Conservation (phyloP, 2,797 vertebrate genomes). For the Halcyon leucocephala region DNA sequence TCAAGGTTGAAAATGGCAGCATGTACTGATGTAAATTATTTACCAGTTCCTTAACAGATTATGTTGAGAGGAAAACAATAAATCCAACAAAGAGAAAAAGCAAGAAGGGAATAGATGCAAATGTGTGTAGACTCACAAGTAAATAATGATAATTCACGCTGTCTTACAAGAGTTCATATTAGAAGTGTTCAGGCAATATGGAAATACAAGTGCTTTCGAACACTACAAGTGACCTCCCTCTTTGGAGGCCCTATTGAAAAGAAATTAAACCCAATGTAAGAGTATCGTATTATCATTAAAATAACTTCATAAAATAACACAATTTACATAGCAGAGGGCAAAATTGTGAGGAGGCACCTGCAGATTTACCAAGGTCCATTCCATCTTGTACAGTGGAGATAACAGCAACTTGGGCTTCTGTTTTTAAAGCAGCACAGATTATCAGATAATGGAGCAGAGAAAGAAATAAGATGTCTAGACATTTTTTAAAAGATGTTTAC, state of each 20-base stretch:
- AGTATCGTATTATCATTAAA: neutral
- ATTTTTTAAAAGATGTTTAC: conserved; percentile 19
- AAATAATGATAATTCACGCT: neutral
- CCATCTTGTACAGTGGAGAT: neutral
- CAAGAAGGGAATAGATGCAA: neutral
- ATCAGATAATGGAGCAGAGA: conserved; percentile 51
- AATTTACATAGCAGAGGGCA: conserved; percentile 16
- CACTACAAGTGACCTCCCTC: neutral
- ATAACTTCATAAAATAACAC: neutral
- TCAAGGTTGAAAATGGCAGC: neutral
- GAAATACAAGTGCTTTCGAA: neutral
- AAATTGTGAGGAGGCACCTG: neutral
- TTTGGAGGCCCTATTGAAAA: neutral
- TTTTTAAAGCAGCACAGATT: conserved; percentile 58
- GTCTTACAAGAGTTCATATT: neutral
- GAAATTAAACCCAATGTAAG: neutral
- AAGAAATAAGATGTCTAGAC: conserved; percentile 37
- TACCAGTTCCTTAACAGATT: neutral
- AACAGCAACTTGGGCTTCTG: conserved; percentile 28
- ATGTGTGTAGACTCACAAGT: neutral
- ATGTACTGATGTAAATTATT: neutral
- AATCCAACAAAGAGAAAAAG: neutral
- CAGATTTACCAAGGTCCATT: conserved; percentile 37
- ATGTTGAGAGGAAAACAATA: neutral
- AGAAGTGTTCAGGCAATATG: neutral